Base-by-base conservation (phyloP, 2,888 invertebrate species). In the Drosophila cognata region DNA sequence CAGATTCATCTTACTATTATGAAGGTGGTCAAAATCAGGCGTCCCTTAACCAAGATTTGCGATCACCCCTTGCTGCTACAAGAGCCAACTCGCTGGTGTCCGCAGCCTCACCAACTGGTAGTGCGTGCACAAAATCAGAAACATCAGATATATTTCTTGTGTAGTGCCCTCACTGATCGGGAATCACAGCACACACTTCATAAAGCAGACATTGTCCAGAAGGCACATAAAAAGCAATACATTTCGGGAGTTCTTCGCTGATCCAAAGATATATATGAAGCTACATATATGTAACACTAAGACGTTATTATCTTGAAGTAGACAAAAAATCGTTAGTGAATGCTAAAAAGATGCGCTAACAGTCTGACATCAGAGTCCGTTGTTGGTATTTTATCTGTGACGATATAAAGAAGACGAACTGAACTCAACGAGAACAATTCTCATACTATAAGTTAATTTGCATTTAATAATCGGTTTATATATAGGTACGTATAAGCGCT, bases 101-200 rank as follows among this genome's bases (percentile, higher is more conserved):
- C 70, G 96, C 96, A 36, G 95, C 96, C 52, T 96, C 96, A 50
- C 96, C 96, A 48, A 96, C 95, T 76, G 96, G 96, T 80, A 95
- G 95, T 91, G 96, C 95, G 71, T 95, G 95, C 92, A 94, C 95
- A 74, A 95, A 95, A 91, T 94, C 94, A 73, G 95, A 95, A 75
- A 81, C 92, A 43, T 92, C 93, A 21, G 93, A 93, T 58, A 92
- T 93, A 70, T 93, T 93, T 83, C 89, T 93, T 57, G 93, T 92
- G 78, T 92, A 93, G 91, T 89, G 67, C 38, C 4, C 51, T 33
- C n/a, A 38, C 25, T n/a, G n/a, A 65, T n/a, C 51, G 38, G 21
- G 25, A 18, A 33, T 58, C n/a, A 33, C 28, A n/a, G 7, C 18
- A 48, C 18, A 28, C 4, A 35, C 2, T 28, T 38, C 13, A 28